Conservation (phyloP, 2,113 vertebrate species). For the Phodopus roborovskii region DNA sequence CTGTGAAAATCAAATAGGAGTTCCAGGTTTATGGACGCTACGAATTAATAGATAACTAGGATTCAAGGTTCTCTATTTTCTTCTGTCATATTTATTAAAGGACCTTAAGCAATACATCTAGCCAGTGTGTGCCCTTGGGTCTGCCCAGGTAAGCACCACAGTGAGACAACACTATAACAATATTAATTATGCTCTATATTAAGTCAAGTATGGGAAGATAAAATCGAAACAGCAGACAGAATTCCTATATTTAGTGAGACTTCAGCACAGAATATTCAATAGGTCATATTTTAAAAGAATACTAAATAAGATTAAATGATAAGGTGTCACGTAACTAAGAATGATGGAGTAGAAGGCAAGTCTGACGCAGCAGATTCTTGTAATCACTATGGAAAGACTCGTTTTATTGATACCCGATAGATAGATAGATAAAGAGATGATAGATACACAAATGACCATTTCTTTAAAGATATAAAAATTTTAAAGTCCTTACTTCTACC, state of each 20-base stretch:
- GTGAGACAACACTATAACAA: neutral
- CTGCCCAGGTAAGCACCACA: neutral
- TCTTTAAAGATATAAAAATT: slow-evolving; percentile 48
- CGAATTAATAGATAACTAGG: slow-evolving; percentile 51
- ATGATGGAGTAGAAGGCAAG: neutral
- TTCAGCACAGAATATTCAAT: slow-evolving; percentile 36
- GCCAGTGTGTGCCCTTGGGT: neutral
- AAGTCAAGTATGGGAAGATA: slow-evolving; percentile 48
- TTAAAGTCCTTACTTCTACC: neutral
- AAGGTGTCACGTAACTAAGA: neutral
- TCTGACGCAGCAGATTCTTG: neutral
- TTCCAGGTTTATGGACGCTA: slow-evolving; percentile 34
- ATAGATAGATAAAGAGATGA: neutral
- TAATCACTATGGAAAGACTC: neutral
- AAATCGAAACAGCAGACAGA: slow-evolving; percentile 34
- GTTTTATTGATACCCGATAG: neutral
- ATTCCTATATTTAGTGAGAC: slow-evolving; percentile 23
- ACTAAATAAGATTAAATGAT: slow-evolving; percentile 48
- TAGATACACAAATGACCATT: neutral
- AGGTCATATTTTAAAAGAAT: slow-evolving; percentile 31
- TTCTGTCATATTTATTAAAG: slow-evolving; percentile 50
- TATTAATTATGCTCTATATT: slow-evolving; percentile 43
- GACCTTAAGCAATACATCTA: slow-evolving; percentile 40
- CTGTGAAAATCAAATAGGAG: slow-evolving; percentile 19
- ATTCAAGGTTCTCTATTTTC: slow-evolving; percentile 62